Evolutionary conservation across 1,140 invertebrate species (phyloP), one percentile per base, ranked within the genome.

Genomic region (Leptinotarsa lineolata): DNA sequence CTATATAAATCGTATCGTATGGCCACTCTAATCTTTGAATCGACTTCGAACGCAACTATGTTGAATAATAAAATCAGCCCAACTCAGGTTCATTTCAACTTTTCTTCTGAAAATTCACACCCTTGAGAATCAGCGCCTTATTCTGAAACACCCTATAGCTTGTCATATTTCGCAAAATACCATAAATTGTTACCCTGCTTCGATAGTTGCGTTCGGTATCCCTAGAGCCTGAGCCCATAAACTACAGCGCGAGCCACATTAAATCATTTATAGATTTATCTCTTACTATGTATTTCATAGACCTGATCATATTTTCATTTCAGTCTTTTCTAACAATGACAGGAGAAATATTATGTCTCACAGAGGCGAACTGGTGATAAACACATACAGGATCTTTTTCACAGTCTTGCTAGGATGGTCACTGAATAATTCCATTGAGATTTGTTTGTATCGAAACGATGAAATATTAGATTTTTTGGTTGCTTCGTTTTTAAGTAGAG

Each of bases 201-300:
- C 24, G 63, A 65, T 65, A 65, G 22, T 65, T 12, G 63, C 22
- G 22, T 39, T 65, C 15, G 24, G 63, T 65, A n/a, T 65, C 24
- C 63, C 63, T 65, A 65, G 16, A 65, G 63, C 63, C 1, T n/a
- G 39, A 21, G 63, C 22, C 60, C 63, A 65, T 65, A 65, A 65
- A 65, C 63, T 30, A 65, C 63, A n/a, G 63, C 21, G 15, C 63
- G 11, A 24, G 22, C 24, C 63, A 15, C 24, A 65, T 65, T 65
- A 65, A 65, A 65, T 65, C 63, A 65, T 65, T 65, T 65, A 65
- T 24, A 65, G 63, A 65, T 65, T 65, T 65, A 65, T 65, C 63
- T 65, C 48, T 8, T 65, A 65, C 63, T 65, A 65, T 65, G 63
- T 65, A 65, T 65, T 65, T 65, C 63, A 65, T 65, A 65, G 63